These are phyloP conservation scores for Naja naja DNA, from an alignment of 2,113 vertebrate genomes.

Conservation along the genomic window DNA sequence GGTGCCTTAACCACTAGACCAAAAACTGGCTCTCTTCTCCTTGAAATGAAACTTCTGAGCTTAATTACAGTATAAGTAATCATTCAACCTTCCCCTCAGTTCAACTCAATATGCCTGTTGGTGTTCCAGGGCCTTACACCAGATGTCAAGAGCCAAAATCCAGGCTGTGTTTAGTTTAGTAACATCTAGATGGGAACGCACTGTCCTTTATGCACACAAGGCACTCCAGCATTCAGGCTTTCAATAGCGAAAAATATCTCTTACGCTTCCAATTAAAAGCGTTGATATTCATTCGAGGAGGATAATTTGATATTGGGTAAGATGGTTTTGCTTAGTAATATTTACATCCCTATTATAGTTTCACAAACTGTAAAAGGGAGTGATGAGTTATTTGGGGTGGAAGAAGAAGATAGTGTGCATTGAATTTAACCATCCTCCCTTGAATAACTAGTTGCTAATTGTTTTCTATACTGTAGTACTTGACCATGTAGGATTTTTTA, in stretches of 20 bases:
- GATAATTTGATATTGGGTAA: background rate
- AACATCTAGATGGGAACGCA: background rate
- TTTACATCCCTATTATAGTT: background rate
- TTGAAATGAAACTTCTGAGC: background rate
- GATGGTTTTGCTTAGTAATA: background rate
- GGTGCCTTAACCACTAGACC: background rate
- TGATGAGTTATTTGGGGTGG: background rate
- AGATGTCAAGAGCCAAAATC: background rate
- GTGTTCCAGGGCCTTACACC: slow-evolving; percentile 10
- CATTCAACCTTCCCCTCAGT: background rate
- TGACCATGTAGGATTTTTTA: background rate
- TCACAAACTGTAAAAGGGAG: background rate
- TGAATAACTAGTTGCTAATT: background rate
- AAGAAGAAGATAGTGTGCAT: background rate
- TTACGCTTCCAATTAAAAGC: background rate
- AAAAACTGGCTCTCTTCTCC: background rate
- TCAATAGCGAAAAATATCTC: background rate
- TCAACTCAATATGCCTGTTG: slow-evolving; percentile 7
- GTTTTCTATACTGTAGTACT: background rate
- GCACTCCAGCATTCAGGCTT: background rate
- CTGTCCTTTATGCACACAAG: background rate
- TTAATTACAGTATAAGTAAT: background rate
- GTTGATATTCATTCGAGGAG: background rate
- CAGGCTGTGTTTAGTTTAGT: slow-evolving; percentile 8
- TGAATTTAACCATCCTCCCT: background rate